Base-by-base conservation (phyloP, 2,888 invertebrate species). In the Stictocephala bisonia region DNA sequence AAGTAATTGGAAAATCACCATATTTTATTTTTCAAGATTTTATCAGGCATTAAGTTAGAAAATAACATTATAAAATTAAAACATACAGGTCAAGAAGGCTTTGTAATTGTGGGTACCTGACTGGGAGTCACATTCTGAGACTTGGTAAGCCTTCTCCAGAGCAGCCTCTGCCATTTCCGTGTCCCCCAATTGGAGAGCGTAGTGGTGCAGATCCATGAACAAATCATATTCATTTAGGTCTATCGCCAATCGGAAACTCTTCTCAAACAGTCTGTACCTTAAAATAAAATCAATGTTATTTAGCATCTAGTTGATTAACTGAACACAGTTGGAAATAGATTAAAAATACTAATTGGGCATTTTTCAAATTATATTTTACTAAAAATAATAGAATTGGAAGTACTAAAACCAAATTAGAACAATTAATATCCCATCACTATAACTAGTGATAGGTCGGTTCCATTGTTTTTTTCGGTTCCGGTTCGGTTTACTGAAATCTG, bases 221-320 rank as follows among this genome's bases (percentile, higher is more conserved):
- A 96, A 87, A 84, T 96, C 96, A 83, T 93, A 92, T 81, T 94
- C 94, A 67, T 90, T 90, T 77, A 96, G 87, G 83, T 96, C 95
- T 78, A 95, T 93, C 0, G 93, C 96, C 74, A 95, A 85, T 72
- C 94, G 88, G 80, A 95, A 91, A 1, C 96, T 94, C 81, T 94
- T 95, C 82, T 92, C 93, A 82, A 91, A 88, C 79, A 91, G 87
- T 68, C 90, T 88, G 78, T 91, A 89, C 75, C 93, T 90, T 79
- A 0, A 73, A 66, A 29, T 18, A 67, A n/a, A n/a, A n/a, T n/a
- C n/a, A n/a, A n/a, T n/a, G n/a, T n/a, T n/a, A n/a, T n/a, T n/a
- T n/a, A n/a, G n/a, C n/a, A n/a, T n/a, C n/a, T n/a, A n/a, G n/a
- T n/a, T n/a, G n/a, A n/a, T n/a, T n/a, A n/a, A n/a, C n/a, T n/a